phyloP scores from a whole-genome alignment of 2,888 invertebrate species.

The Diplolepis rosae region DNA sequence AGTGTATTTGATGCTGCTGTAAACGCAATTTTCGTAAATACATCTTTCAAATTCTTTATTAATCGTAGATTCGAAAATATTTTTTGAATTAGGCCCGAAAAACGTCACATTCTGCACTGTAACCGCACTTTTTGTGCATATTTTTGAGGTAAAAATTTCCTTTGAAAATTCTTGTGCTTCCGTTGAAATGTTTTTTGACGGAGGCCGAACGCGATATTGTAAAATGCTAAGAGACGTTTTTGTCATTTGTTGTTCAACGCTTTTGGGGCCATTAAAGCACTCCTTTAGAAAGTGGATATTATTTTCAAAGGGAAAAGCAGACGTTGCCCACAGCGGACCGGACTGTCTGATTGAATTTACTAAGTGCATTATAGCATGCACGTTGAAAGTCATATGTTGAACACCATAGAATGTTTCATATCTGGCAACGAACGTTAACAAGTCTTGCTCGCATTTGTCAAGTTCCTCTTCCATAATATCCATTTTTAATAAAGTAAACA shows the following conservation, averaged over 20 bases:
- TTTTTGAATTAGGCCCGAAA: background rate
- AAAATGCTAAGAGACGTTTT: background rate
- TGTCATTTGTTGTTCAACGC: constrained; percentile 3
- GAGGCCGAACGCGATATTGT: background rate
- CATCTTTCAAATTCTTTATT: background rate
- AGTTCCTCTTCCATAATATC: constrained; percentile 39
- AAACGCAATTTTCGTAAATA: background rate
- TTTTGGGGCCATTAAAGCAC: constrained; percentile 35
- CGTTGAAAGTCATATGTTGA: constrained; percentile 44
- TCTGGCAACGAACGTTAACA: constrained; percentile 38
- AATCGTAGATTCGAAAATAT: background rate
- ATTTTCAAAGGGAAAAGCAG: too few species aligned
- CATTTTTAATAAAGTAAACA: constrained; percentile 22
- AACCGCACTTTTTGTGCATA: background rate
- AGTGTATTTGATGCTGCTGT: background rate
- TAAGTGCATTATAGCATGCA: constrained; percentile 39
- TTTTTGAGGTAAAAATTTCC: background rate
- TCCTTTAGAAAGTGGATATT: constrained; percentile 36
- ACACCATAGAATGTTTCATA: constrained; percentile 41
- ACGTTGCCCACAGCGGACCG: constrained; percentile 40
- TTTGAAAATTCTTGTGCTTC: background rate
- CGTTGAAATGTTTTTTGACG: background rate
- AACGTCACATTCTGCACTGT: background rate
- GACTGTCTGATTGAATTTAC: constrained; percentile 36
- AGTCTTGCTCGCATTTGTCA: constrained; percentile 39